Percentiles rank a stretch among this genome's conserved stretches.
Conservation (phyloP, 2,797 vertebrate genomes). For the Rhinella marina region DNA sequence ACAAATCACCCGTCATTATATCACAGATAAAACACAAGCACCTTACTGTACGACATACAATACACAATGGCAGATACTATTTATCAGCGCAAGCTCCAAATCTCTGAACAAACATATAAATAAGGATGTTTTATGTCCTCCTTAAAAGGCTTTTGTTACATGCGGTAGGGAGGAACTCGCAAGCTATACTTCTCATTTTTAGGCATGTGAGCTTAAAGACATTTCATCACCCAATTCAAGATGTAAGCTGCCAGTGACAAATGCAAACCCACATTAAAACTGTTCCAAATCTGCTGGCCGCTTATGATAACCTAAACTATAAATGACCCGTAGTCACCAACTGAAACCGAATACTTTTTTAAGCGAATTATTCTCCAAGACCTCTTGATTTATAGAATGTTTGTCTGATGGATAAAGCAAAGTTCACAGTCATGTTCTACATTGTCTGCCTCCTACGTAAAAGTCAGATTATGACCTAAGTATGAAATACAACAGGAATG, state of each 20-base stretch:
- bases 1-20: not conserved
- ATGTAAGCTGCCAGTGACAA: slow-evolving; percentile 37
- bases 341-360: slow-evolving; percentile 37
- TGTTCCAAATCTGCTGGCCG: slow-evolving; percentile 33
- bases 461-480: not conserved
- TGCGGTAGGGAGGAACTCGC: slow-evolving; percentile 32
- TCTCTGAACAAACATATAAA: slow-evolving; percentile 36
- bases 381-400: slow-evolving; percentile 30
- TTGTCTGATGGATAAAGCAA: slow-evolving; percentile 14
- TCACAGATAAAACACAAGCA: not conserved
- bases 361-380: slow-evolving; percentile 29
- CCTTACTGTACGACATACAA: slow-evolving; percentile 20
- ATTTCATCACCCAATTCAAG: slow-evolving; percentile 59
- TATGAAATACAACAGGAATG: not conserved
- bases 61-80: slow-evolving; percentile 7
- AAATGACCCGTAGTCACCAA: slow-evolving; percentile 45
- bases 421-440: not conserved
- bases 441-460: not conserved
- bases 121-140: slow-evolving; percentile 25
- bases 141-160: slow-evolving; percentile 42
- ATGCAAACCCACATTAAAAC: slow-evolving; percentile 42
- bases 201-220: slow-evolving; percentile 33
- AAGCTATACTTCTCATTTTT: slow-evolving; percentile 48
- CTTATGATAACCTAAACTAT: slow-evolving; percentile 54
- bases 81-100: slow-evolving; percentile 32